Conservation (phyloP, 2,797 vertebrate genomes). For the Semaprochilodus insignis region DNA sequence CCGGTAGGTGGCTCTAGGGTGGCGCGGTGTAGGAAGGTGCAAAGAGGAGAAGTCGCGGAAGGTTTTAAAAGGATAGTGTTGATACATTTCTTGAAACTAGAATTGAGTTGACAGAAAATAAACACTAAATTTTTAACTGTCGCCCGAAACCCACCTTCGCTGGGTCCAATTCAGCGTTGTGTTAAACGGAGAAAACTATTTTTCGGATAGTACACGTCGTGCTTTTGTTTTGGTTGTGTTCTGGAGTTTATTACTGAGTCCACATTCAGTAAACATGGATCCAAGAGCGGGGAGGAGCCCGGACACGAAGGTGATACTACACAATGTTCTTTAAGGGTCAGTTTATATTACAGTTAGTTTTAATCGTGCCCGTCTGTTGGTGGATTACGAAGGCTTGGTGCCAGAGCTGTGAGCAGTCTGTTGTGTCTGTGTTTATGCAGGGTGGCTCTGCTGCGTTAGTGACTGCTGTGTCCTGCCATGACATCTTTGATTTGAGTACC, state of each 20-base stretch:
- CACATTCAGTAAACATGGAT: constrained; percentile 8
- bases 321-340: background rate
- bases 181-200: no score
- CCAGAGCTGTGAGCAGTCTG: background rate
- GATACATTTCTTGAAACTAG: no score
- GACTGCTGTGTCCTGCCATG: constrained; percentile 77
- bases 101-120: background rate
- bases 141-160: no score
- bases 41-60: background rate
- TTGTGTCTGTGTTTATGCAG: constrained; percentile 68
- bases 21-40: background rate
- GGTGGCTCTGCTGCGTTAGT: constrained; percentile 69
- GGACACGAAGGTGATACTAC: constrained; percentile 37
- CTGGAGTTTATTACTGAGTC: background rate
- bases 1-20: background rate
- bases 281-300: constrained; percentile 3
- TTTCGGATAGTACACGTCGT: background rate
- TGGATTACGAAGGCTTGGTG: no score
- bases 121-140: background rate
- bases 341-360: background rate
- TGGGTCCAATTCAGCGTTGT: no score
- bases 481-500: constrained; percentile 74
- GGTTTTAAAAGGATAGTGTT: background rate
- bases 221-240: background rate
- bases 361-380: no score